Evolutionary conservation across 2,888 invertebrate species (phyloP), one percentile per base, ranked within the genome.

Genomic region (Drosophila anomalipes): DNA sequence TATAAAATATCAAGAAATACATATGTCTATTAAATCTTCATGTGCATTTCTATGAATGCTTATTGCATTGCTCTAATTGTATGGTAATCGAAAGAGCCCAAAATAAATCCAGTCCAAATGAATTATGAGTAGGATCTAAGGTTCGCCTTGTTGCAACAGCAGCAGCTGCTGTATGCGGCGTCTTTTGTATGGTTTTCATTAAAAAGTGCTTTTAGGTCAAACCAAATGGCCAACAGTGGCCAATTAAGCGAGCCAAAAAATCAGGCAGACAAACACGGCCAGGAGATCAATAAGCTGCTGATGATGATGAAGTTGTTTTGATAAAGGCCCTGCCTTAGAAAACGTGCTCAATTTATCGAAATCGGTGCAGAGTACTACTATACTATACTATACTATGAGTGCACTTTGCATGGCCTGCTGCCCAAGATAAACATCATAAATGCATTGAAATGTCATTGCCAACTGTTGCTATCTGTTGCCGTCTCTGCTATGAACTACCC

Each of bases 371-470:
- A 63, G 32, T 60, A 35, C 68, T 63, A 78, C 33, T 66, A 28
- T 30, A 33, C 49, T 66, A 28, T 30, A 33, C 49, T 35, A 57
- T 57, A 32, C 58, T 30, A 39, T 30, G 28, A 59, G 22, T 41
- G 63, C 82, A 84, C 84, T 88, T 88, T 88, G 86, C 89, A 89
- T 89, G 79, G 82, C 77, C 70, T 70, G 68, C 61, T 72, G 75
- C 62, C 77, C 71, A 62, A 91, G 91, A 91, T 91, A 88, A 91
- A 85, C 91, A 91, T 91, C 91, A 91, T 90, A 91, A 91, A 91
- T 91, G 91, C 91, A 91, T 91, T 91, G 91, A 91, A 91, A 91
- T 91, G 91, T 91, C 91, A 91, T 90, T 80, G 86, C 84, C 83
- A 79, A 77, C 83, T 77, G 82, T 76, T 82, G 88, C 85, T 83